Evolutionary conservation across 2,888 invertebrate genomes (phyloP), one percentile per base, ranked within the genome.

Genomic region (Zhuqinia jingwanae): DNA sequence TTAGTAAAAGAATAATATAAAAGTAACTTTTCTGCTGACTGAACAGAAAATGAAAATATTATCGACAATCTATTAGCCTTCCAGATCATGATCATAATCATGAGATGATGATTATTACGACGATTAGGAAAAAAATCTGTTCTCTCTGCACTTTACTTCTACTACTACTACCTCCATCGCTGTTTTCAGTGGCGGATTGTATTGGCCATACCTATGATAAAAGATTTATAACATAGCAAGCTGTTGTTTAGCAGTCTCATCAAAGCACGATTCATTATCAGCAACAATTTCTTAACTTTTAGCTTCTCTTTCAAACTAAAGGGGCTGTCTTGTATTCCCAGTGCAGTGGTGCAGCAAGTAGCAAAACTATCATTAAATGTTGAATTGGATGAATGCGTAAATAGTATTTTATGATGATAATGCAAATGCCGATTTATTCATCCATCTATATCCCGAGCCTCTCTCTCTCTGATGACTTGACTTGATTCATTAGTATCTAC

Each of bases 181-280:
- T 17, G n/a, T 42, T 6, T 2, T 65, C 36, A 36, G 58, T 36
- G 68, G 45, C 65, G 42, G 36, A 42, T 25, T 6, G 68, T 2
- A n/a, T 50, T 15, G 15, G n/a, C 5, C 13, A 45, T 42, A 68
- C 5, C 15, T 22, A 11, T 6, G 0, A 68, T 5, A 22, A 70
- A 70, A n/a, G n/a, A 47, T 47, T 47, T 47, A 70, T 25, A 70
- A 58, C 58, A 20, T n/a, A 53, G 25, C 25, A 11, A 25, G 58
- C 3, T 20, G 58, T 58, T 22, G 25, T 50, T 75, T 75, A 75
- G 75, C 75, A 75, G 75, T 36, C 75, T 53, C 75, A 75, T 75
- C 75, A 75, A 56, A 75, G 30, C 75, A 75, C 75, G 75, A 75
- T 75, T 75, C 56, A 75, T 75, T 36, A 75, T 75, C 27, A 27